Percentiles rank a stretch among this genome's conserved stretches.
These are phyloP conservation scores for Charaxes varanes DNA, from an alignment of 1,140 invertebrate genomes.

Conservation along the genomic window DNA sequence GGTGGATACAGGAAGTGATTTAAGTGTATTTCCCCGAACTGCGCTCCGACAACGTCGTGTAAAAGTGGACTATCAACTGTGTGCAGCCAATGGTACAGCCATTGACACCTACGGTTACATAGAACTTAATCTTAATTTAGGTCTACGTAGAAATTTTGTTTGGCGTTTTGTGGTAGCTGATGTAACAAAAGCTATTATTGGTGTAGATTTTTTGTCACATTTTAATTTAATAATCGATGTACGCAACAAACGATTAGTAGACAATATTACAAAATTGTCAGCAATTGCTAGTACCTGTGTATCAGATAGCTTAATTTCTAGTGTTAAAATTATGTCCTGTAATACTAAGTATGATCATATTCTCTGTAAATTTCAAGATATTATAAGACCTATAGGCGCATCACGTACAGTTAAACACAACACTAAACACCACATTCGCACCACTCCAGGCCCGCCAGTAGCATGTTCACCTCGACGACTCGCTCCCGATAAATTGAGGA, in stretches of 20 bases:
- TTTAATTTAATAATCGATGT: slow-evolving; percentile 3
- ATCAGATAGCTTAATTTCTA: neutral
- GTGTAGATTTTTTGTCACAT: slow-evolving; percentile 10
- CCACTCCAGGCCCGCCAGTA: slow-evolving; percentile 15
- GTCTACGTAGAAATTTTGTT: neutral
- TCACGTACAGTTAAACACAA: slow-evolving; percentile 3
- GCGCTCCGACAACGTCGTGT: neutral
- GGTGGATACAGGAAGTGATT: too few relatives aligned
- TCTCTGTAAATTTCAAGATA: slow-evolving; percentile 8
- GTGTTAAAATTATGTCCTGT: slow-evolving; percentile 16
- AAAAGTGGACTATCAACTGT: neutral
- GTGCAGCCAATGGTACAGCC: neutral
- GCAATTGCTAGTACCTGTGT: slow-evolving; percentile 9
- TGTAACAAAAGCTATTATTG: slow-evolving; percentile 5
- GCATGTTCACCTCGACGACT: slow-evolving; percentile 4
- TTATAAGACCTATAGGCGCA: slow-evolving; percentile 13
- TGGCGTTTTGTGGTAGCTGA: slow-evolving; percentile 6
- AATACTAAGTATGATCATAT: slow-evolving; percentile 9
- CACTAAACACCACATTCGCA: too few relatives aligned
- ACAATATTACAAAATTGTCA: slow-evolving; percentile 13
- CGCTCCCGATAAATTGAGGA: slow-evolving; percentile 5
- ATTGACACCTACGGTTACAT: slow-evolving; percentile 3
- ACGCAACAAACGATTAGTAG: slow-evolving; percentile 15
- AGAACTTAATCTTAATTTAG: neutral
- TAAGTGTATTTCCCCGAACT: slow-evolving; percentile 16